Percentiles rank a stretch among this genome's conserved stretches.
These are phyloP conservation scores for Capitella teleta DNA, from an alignment of 1,140 invertebrate species.

Conservation along the genomic window DNA sequence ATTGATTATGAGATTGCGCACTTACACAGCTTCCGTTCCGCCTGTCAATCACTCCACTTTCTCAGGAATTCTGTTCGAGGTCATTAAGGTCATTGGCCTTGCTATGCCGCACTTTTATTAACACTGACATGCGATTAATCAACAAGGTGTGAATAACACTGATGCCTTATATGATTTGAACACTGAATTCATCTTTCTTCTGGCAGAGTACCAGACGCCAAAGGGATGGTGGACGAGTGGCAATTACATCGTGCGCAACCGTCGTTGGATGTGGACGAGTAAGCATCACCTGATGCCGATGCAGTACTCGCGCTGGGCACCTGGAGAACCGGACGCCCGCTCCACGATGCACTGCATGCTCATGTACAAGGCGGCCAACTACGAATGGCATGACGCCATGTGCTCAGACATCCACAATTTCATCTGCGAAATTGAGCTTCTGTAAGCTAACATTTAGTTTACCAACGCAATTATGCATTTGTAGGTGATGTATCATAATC, in stretches of 20 bases:
- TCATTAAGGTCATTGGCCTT: too few relatives aligned
- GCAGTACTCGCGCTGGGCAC: slow-evolving; percentile 20
- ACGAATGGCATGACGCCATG: slow-evolving; percentile 20
- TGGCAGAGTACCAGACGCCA: slow-evolving; percentile 16
- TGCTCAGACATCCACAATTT: slow-evolving; percentile 18
- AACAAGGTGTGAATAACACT: too few relatives aligned
- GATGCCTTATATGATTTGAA: too few relatives aligned
- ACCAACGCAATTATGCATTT: too few relatives aligned
- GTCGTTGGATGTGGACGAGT: slow-evolving; percentile 26
- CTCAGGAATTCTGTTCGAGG: too few relatives aligned
- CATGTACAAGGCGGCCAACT: slow-evolving; percentile 15
- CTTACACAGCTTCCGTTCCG: too few relatives aligned
- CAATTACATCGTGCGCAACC: slow-evolving; percentile 16
- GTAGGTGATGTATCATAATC: too few relatives aligned
- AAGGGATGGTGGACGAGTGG: slow-evolving; percentile 27
- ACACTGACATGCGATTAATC: too few relatives aligned
- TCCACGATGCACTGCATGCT: slow-evolving; percentile 20
- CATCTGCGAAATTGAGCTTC: slow-evolving; percentile 16
- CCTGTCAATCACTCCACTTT: too few relatives aligned
- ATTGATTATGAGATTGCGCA: too few relatives aligned
- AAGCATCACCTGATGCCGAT: slow-evolving; percentile 16
- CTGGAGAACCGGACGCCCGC: slow-evolving; percentile 19
- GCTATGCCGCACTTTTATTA: too few relatives aligned
- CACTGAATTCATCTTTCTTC: slow-evolving; percentile 3
- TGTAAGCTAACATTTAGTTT: too few relatives aligned